Evolutionary conservation across 2,797 vertebrate genomes (phyloP).

Genomic region (Anniella stebbinsi): DNA sequence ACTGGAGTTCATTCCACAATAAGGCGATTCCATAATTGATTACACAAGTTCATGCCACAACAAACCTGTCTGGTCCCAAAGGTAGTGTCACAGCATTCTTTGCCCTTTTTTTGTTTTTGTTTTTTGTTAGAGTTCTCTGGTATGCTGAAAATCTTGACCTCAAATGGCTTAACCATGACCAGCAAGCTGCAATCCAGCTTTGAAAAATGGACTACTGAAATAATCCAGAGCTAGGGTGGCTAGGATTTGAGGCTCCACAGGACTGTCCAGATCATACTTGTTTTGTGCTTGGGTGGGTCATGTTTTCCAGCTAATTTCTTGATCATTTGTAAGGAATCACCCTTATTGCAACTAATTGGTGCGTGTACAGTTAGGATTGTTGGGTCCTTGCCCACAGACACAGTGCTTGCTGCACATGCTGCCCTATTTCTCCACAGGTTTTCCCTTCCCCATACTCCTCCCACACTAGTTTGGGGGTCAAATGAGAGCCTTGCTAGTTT

Average conservation of each 20-base stretch:
- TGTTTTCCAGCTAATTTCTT: conserved; percentile 6
- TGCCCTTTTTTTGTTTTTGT: background rate
- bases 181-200: background rate
- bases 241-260: background rate
- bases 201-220: background rate
- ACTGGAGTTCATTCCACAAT: background rate
- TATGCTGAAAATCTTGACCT: background rate
- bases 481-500: background rate
- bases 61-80: background rate
- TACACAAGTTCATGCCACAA: conserved; percentile 6
- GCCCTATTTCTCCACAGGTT: background rate
- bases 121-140: background rate
- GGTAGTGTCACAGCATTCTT: conserved; percentile 15
- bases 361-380: background rate
- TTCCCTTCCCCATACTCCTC: background rate
- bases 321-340: background rate
- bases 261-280: background rate
- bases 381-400: background rate
- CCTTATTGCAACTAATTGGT: background rate
- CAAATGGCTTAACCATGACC: background rate
- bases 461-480: background rate
- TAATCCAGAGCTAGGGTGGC: background rate
- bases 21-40: conserved; percentile 10
- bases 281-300: background rate
- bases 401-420: background rate